Percentiles rank a stretch among this genome's conserved stretches.
Evolutionary conservation across 2,888 invertebrate genomes (phyloP).

Genomic region (Panzeria rudis): DNA sequence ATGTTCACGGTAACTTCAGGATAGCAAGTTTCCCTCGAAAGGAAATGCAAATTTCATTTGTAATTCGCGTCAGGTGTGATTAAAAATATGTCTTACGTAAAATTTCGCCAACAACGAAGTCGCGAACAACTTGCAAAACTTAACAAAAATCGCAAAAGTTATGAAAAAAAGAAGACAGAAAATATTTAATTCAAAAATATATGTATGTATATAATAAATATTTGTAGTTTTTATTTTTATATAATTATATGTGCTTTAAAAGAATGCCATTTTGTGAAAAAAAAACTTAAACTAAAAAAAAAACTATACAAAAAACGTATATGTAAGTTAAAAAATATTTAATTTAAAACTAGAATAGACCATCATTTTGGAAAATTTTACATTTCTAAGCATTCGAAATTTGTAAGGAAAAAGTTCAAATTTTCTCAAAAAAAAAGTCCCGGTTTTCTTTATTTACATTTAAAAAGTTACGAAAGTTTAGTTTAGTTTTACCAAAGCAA

Average conservation of each 20-base stretch:
- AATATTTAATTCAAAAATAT: background rate
- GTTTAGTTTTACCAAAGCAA: constrained; percentile 10
- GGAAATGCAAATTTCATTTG: too few species aligned
- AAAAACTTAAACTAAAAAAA: constrained; percentile 7
- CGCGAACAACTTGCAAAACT: background rate
- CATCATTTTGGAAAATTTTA: background rate
- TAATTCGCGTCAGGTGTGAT: too few species aligned
- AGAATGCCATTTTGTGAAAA: constrained; percentile 26
- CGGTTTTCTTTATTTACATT: background rate
- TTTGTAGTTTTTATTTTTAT: constrained; percentile 18
- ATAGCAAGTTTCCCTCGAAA: too few species aligned
- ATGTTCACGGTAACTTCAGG: too few species aligned
- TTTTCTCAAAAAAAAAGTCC: background rate
- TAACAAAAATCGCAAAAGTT: constrained; percentile 8
- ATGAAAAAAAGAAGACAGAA: constrained; percentile 6
- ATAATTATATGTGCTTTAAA: constrained; percentile 18
- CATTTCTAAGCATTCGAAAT: background rate
- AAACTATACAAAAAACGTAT: constrained; percentile 47
- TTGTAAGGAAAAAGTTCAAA: background rate
- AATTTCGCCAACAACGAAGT: too few species aligned
- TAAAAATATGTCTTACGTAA: too few species aligned
- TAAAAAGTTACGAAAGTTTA: background rate
- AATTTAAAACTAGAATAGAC: background rate
- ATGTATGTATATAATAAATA: constrained; percentile 47
- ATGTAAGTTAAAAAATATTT: background rate